Percentiles rank a stretch among this genome's conserved stretches.
Evolutionary conservation across 2,888 invertebrate species (phyloP).

Genomic region (Bombylius major): DNA sequence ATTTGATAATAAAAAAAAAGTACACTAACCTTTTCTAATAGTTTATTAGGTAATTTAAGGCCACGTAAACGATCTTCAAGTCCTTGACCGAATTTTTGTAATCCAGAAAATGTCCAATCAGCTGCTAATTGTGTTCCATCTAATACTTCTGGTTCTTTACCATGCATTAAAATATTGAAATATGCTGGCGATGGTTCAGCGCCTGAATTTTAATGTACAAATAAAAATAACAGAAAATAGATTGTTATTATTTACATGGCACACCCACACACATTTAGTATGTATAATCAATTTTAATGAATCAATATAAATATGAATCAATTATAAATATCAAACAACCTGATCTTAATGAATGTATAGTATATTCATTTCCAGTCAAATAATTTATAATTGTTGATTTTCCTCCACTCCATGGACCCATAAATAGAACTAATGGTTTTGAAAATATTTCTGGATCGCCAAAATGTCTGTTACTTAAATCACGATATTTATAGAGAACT

Average conservation of each 20-base stretch:
- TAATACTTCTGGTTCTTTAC: constrained; percentile 69
- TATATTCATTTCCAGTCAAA: constrained; percentile 75
- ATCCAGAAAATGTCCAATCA: constrained; percentile 84
- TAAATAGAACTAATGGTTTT: constrained; percentile 81
- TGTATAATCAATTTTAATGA: too few species aligned
- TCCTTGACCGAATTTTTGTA: constrained; percentile 92
- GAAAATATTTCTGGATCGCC: constrained; percentile 92
- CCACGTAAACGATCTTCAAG: constrained; percentile 79
- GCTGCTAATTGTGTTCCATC: constrained; percentile 92
- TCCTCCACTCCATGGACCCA: constrained; percentile 95
- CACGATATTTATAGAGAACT: constrained; percentile 80
- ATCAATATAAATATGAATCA: background rate
- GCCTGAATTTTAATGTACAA: constrained; percentile 40
- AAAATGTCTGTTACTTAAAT: constrained; percentile 82
- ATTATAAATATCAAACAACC: constrained; percentile 43
- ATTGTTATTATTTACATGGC: too few species aligned
- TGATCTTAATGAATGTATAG: constrained; percentile 69
- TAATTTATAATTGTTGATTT: constrained; percentile 92
- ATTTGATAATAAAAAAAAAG: background rate
- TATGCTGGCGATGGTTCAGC: constrained; percentile 89
- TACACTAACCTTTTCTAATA: constrained; percentile 67
- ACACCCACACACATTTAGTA: too few species aligned
- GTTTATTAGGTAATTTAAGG: constrained; percentile 63
- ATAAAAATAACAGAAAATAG: background rate
- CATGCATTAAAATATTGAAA: constrained; percentile 83